phyloP scores from a whole-genome alignment of 2,888 invertebrate genomes.

The Drosophila mimica region DNA sequence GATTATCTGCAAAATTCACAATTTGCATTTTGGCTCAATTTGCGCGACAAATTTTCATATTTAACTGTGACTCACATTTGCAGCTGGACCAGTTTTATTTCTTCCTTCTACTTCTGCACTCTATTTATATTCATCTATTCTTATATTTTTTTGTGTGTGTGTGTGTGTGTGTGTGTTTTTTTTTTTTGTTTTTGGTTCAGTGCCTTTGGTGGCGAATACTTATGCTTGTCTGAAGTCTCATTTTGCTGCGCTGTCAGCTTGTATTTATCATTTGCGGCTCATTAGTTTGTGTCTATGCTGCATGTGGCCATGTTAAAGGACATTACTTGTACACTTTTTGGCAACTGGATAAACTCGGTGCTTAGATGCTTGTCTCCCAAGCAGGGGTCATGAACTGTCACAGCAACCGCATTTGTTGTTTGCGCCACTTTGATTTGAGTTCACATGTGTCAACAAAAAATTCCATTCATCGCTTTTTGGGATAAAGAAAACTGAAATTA shows the following conservation, averaged over 20 bases:
- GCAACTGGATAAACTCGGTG: conserved; percentile 16
- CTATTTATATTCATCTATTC: not conserved
- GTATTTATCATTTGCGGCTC: conserved; percentile 78
- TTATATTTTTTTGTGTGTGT: not conserved
- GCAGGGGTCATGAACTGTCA: conserved; percentile 39
- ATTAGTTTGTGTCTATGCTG: conserved; percentile 61
- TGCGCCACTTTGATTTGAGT: conserved; percentile 6
- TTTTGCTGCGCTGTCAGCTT: conserved; percentile 54
- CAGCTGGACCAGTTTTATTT: conserved; percentile 27
- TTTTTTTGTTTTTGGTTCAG: not conserved
- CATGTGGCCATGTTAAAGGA: conserved; percentile 48
- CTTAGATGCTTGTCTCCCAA: conserved; percentile 6
- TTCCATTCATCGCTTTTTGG: conserved; percentile 2
- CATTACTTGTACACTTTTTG: conserved; percentile 58
- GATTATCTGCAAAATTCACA: conserved; percentile 67
- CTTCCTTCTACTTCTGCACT: not conserved
- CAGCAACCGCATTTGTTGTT: not conserved
- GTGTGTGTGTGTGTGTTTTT: not conserved
- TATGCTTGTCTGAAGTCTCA: conserved; percentile 36
- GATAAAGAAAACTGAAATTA: not conserved
- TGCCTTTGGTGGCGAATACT: conserved; percentile 17
- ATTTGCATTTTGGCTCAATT: conserved; percentile 63
- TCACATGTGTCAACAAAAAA: conserved; percentile 1
- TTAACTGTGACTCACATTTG: conserved; percentile 54
- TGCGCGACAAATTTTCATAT: conserved; percentile 26